phyloP scores from a whole-genome alignment of 1,140 invertebrate species.

The Phocides pigmalion region DNA sequence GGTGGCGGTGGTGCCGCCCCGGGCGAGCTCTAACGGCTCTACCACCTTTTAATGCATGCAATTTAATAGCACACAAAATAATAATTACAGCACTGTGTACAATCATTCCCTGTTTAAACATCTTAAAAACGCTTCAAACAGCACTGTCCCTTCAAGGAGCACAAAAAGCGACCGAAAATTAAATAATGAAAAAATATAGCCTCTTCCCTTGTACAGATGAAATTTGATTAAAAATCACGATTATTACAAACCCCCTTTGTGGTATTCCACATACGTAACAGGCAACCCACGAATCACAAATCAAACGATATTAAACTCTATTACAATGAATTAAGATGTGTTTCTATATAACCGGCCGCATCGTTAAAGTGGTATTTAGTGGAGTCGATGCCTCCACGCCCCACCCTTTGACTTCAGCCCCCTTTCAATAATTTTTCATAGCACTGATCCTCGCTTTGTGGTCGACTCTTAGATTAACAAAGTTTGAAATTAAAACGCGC shows the following conservation, averaged over 20 bases:
- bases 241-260: slow-evolving; percentile 76
- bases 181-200: slow-evolving; percentile 83
- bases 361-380: slow-evolving; percentile 51
- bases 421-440: slow-evolving; percentile 83
- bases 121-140: slow-evolving; percentile 74
- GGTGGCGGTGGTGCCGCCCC: no score
- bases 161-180: slow-evolving; percentile 77
- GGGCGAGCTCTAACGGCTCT: no score
- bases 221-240: slow-evolving; percentile 84
- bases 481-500: slow-evolving; percentile 79
- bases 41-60: no score
- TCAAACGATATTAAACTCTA: slow-evolving; percentile 40
- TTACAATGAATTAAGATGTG: slow-evolving; percentile 8
- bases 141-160: slow-evolving; percentile 74
- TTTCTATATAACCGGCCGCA: slow-evolving; percentile 28
- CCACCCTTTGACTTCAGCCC: slow-evolving; percentile 60
- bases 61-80: no score
- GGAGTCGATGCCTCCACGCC: slow-evolving; percentile 65
- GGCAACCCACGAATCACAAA: background rate
- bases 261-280: slow-evolving; percentile 50
- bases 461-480: slow-evolving; percentile 80
- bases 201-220: slow-evolving; percentile 79
- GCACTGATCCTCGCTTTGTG: slow-evolving; percentile 79
- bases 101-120: slow-evolving; percentile 55
- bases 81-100: slow-evolving; percentile 47